These are phyloP conservation scores for Megathymus violae DNA, from an alignment of 1,140 invertebrate genomes.

Conservation along the genomic window DNA sequence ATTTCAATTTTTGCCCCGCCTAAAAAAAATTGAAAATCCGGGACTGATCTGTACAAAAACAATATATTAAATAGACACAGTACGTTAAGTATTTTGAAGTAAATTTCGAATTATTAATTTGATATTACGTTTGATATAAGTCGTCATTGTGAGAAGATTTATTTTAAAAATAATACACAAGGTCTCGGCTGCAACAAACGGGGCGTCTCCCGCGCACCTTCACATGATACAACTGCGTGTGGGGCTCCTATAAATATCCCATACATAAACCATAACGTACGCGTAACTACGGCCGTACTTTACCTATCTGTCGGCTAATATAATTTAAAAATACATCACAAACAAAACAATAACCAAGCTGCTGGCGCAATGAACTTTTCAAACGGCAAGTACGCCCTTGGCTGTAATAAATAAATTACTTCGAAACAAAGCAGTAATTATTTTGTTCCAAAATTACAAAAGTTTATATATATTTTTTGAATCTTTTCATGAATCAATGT, in stretches of 20 bases:
- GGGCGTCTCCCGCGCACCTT: constrained; percentile 63
- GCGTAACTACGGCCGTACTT: constrained; percentile 40
- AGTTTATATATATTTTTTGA: constrained; percentile 17
- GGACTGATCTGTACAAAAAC: too few relatives aligned
- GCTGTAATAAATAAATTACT: not conserved
- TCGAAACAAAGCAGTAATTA: constrained; percentile 20
- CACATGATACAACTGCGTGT: constrained; percentile 52
- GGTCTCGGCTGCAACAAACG: constrained; percentile 66
- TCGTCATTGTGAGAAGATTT: constrained; percentile 5
- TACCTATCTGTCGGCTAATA: constrained; percentile 36
- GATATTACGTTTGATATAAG: constrained; percentile 12
- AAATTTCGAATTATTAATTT: too few relatives aligned
- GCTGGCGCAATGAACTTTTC: constrained; percentile 25
- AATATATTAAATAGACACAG: too few relatives aligned
- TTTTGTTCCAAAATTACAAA: constrained; percentile 12
- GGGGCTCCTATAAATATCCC: constrained; percentile 71
- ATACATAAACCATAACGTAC: constrained; percentile 48
- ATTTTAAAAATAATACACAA: constrained; percentile 48
- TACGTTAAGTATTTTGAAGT: too few relatives aligned
- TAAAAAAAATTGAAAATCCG: too few relatives aligned
- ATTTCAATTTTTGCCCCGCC: too few relatives aligned
- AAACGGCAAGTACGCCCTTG: constrained; percentile 8
- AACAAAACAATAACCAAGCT: constrained; percentile 33
- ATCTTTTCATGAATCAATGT: constrained; percentile 21
- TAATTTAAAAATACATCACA: constrained; percentile 37